Evolutionary conservation across 2,797 vertebrate species (phyloP).

Genomic region (Arrhamphus sclerolepis): DNA sequence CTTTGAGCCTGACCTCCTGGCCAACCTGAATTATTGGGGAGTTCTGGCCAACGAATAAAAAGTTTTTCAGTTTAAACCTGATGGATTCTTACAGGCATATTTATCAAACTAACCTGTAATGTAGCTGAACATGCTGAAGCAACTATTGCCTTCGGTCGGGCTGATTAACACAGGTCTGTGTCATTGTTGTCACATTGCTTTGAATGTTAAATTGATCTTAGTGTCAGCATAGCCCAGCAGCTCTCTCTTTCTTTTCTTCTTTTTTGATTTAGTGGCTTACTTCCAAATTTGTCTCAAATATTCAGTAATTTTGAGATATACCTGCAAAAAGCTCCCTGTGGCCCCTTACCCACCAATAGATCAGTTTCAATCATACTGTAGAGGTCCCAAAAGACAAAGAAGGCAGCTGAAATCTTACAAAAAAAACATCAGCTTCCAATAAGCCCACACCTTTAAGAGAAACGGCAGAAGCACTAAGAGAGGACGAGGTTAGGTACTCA

Average conservation of each 20-base stretch:
- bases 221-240: too few relatives aligned
- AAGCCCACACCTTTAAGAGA: constrained; percentile 32
- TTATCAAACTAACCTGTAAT: background rate
- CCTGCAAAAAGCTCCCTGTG: constrained; percentile 13
- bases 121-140: too few relatives aligned
- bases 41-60: too few relatives aligned
- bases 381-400: constrained; percentile 23
- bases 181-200: too few relatives aligned
- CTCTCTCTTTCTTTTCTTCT: too few relatives aligned
- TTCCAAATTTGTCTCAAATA: constrained; percentile 4
- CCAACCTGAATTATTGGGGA: too few relatives aligned
- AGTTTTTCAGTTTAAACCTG: too few relatives aligned
- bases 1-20: too few relatives aligned
- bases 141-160: too few relatives aligned
- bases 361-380: constrained; percentile 27
- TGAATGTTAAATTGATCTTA: too few relatives aligned
- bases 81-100: too few relatives aligned
- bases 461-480: constrained; percentile 20
- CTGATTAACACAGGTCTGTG: too few relatives aligned
- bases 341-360: background rate
- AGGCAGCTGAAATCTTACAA: constrained; percentile 24
- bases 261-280: background rate
- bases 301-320: constrained; percentile 7
- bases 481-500: constrained; percentile 40
- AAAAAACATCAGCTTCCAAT: constrained; percentile 43